Evolutionary conservation across 2,797 vertebrate species (phyloP).

Genomic region (Gambelia wislizenii): DNA sequence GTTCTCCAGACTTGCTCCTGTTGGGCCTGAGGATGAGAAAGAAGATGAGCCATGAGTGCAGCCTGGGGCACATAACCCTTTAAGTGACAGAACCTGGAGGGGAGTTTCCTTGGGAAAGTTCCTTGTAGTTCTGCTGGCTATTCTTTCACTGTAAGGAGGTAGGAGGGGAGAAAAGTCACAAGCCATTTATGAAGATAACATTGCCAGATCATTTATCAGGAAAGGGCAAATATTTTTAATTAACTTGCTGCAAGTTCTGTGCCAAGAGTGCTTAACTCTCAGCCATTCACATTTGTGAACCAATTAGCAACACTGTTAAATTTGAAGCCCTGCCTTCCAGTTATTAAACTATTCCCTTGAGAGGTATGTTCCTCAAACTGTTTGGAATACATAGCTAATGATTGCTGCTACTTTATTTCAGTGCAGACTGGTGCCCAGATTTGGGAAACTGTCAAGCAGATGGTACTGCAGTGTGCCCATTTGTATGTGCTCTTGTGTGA

Average conservation of each 20-base stretch:
- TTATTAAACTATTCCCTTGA: neutral
- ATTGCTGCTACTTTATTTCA: conserved; percentile 13
- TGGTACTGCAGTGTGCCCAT: neutral
- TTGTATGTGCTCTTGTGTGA: neutral
- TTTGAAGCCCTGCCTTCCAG: conserved; percentile 32
- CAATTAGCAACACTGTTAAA: conserved; percentile 57
- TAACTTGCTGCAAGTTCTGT: conserved; percentile 50
- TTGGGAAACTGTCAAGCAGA: neutral
- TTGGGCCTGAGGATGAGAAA: no score
- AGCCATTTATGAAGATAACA: conserved; percentile 42
- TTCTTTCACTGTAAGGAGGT: no score
- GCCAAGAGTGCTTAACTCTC: conserved; percentile 44
- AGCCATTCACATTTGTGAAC: conserved; percentile 36
- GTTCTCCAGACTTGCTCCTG: no score
- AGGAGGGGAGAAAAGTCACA: neutral
- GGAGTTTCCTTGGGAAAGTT: no score
- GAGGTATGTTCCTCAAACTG: conserved; percentile 11
- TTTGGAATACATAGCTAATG: neutral
- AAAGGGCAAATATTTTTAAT: conserved; percentile 63
- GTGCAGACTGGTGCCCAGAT: neutral
- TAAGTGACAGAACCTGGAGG: no score
- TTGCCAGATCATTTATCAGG: conserved; percentile 48
- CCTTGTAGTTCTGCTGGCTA: no score
- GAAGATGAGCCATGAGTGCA: no score
- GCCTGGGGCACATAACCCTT: no score